Conservation (phyloP, 2,113 vertebrate genomes). For the Gasterosteus nipponicus region DNA sequence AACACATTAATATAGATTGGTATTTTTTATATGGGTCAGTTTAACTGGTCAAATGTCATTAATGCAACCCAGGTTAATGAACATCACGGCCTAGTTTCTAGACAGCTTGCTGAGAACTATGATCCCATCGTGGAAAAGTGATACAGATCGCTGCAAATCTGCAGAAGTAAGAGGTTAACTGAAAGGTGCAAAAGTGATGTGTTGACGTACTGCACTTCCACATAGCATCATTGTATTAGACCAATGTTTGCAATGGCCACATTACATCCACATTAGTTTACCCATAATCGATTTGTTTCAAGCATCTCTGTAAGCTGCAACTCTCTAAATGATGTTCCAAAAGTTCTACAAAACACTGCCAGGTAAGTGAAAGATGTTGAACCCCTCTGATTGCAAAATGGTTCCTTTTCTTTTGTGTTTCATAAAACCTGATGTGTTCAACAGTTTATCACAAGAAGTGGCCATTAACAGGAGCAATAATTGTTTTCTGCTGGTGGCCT, state of each 20-base stretch:
- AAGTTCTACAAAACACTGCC: no score
- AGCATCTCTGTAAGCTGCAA: background rate
- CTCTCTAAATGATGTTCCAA: background rate
- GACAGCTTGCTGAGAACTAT: background rate
- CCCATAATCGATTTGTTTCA: background rate
- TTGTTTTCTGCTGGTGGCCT: background rate
- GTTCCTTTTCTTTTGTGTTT: background rate
- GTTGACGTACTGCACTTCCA: background rate
- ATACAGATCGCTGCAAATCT: background rate
- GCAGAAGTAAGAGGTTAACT: background rate
- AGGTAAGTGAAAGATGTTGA: background rate
- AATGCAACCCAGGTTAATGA: slow-evolving; percentile 51
- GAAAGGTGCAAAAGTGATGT: background rate
- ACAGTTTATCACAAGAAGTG: background rate
- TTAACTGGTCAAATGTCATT: slow-evolving; percentile 66
- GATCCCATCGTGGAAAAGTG: slow-evolving; percentile 16
- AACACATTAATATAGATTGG: slow-evolving; percentile 80
- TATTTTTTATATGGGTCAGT: slow-evolving; percentile 69
- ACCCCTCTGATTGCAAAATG: background rate
- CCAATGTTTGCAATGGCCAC: background rate
- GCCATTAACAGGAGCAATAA: background rate
- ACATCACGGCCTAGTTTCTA: slow-evolving; percentile 35
- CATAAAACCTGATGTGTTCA: background rate
- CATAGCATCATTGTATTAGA: background rate
- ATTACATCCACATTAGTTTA: background rate